Conservation (phyloP, 2,888 invertebrate genomes). For the Poecilus cupreus region DNA sequence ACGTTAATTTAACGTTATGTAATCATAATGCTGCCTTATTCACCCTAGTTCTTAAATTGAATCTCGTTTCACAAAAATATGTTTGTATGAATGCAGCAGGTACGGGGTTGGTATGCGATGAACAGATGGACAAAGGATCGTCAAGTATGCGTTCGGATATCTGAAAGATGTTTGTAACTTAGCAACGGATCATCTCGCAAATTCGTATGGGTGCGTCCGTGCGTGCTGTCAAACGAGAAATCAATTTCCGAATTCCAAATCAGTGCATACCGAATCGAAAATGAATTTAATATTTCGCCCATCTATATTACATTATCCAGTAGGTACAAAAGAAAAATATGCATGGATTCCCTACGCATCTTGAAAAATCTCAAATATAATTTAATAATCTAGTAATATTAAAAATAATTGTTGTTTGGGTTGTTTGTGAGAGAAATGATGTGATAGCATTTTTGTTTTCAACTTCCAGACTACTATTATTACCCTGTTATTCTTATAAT, state of each 20-base stretch:
- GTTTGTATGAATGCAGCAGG: background rate
- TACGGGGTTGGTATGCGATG: conserved; percentile 2
- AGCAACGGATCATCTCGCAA: conserved; percentile 34
- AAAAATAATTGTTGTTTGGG: conserved; percentile 1
- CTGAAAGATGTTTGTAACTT: conserved; percentile 40
- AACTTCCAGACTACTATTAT: conserved; percentile 80
- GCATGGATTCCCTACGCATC: background rate
- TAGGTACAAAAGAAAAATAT: too few species aligned
- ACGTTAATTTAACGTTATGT: conserved; percentile 26
- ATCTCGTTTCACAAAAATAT: conserved; percentile 10
- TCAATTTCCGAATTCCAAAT: conserved; percentile 37
- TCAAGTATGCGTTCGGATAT: conserved; percentile 42
- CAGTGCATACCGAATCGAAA: conserved; percentile 33
- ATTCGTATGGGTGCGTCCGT: conserved; percentile 32
- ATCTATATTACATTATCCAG: background rate
- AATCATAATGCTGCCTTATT: conserved; percentile 10
- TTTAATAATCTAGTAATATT: background rate
- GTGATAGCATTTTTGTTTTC: conserved; percentile 80
- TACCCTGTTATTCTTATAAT: conserved; percentile 78
- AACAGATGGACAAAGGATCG: conserved; percentile 43
- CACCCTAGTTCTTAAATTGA: conserved; percentile 24
- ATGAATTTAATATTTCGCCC: conserved; percentile 25
- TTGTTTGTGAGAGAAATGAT: background rate
- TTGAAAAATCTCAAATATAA: background rate
- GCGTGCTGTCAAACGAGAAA: conserved; percentile 27